Percentiles rank a stretch among this genome's conserved stretches.
Evolutionary conservation across 2,888 invertebrate species (phyloP).

Genomic region (Argyresthia albistria): DNA sequence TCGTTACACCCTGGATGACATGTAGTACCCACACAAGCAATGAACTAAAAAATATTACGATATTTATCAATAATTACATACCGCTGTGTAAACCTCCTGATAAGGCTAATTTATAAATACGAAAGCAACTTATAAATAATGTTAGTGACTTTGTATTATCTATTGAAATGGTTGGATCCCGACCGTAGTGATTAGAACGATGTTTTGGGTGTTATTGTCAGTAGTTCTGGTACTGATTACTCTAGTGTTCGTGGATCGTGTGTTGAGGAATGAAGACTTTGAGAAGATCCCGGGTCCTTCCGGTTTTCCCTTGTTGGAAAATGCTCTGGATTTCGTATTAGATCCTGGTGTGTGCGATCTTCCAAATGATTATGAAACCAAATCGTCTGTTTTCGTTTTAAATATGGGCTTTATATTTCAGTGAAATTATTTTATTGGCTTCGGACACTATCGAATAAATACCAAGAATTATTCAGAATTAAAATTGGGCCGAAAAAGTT

Average conservation of each 20-base stretch:
- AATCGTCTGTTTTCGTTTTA: constrained; percentile 7
- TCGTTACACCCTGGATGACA: too few relatives aligned
- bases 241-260: constrained; percentile 9
- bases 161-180: too few relatives aligned
- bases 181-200: background rate
- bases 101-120: too few relatives aligned
- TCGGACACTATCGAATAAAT: constrained; percentile 16
- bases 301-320: constrained; percentile 18
- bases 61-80: too few relatives aligned
- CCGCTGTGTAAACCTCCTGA: too few relatives aligned
- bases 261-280: constrained; percentile 15
- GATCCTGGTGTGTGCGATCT: constrained; percentile 18
- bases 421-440: constrained; percentile 31
- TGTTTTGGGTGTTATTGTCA: constrained; percentile 9
- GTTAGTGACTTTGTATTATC: too few relatives aligned
- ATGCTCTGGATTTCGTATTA: constrained; percentile 23
- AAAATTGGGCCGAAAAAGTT: constrained; percentile 18
- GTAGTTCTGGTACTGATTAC: constrained; percentile 7
- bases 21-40: too few relatives aligned
- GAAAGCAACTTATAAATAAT: too few relatives aligned
- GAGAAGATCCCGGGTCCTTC: constrained; percentile 22
- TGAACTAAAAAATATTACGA: too few relatives aligned
- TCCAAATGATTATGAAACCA: background rate
- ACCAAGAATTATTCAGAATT: constrained; percentile 19
- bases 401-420: constrained; percentile 17